Evolutionary conservation across 2,797 vertebrate genomes (phyloP), one percentile per base, ranked within the genome.

Genomic region (Apodemus agrarius): DNA sequence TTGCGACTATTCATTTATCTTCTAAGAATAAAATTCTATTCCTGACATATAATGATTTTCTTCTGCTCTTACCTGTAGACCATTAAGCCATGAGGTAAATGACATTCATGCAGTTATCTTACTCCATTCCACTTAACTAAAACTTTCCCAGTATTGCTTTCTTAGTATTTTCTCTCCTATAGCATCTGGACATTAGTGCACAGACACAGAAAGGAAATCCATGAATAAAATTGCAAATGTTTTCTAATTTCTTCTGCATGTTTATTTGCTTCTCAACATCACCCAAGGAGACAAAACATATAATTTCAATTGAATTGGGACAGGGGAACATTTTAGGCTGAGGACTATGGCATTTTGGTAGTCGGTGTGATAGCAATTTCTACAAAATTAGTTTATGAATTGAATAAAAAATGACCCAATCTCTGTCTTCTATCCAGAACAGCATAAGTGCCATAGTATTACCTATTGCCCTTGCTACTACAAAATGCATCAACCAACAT

Each of bases 21-120:
- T 96, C 26, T 88, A 91, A 95, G 65, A 96, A 93, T 95, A 96
- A 92, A 97, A 96, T 95, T 95, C 59, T 95, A 13, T 88, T 80
- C 63, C 54, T 95, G 86, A 96, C 59, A 95, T 89, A 84, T 88
- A 97, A 96, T 96, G 90, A 96, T 97, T 97, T 97, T 96, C 75
- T 69, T 92, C n/a, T 96, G n/a, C 78, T 22, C 43, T 95, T 92
- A 14, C 67, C 67, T 86, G 13, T 34, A 93, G 46, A 91, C 10
- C 34, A 75, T 65, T 2, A 94, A 94, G 93, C 54, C 69, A 61
- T 16, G 4, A 94, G 21, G 12, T 43, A 74, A 76, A 29, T 88
- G 1, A 90, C 72, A 89, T 40, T 67, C 3, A 59, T 76, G 78
- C 7, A 91, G 54, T 76, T 93, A 11, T 17, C 89, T 75, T 81